Base-by-base conservation (phyloP, 2,888 invertebrate species). In the Eristalis arbustorum region DNA sequence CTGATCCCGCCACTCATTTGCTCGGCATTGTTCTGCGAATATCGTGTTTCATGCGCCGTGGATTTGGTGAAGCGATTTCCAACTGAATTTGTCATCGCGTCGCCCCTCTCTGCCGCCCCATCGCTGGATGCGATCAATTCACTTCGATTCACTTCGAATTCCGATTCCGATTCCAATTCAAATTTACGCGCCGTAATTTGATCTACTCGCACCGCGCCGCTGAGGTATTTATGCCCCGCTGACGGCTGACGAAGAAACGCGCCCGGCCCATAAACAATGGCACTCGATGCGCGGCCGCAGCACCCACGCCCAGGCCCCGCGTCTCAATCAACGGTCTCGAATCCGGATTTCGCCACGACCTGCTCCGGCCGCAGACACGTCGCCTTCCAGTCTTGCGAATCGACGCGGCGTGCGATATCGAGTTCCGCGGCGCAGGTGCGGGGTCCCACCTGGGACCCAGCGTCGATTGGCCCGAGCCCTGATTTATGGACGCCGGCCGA, bases 161-260 rank as follows among this genome's bases (percentile, higher is more conserved):
- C 63, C 71, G 57, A n/a, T n/a, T n/a, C n/a, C n/a, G n/a, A 83
- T 83, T 78, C 68, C 66, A 63, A 83, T 83, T 78, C 78, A 83
- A 83, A 83, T 83, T 66, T 18, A 77, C 67, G 68, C 62, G 37
- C 28, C 67, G 77, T 68, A 62, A 83, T 78, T 59, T 64, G 83
- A 83, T 83, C 78, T 11, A 14, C 18, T 37, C 18, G 63, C 56
- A 63, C 59, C 49, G n/a, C n/a, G n/a, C n/a, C n/a, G 22, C 11
- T 82, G 61, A 76, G 37, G 66, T 64, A 66, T 81, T 74, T 80
- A 68, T 74, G 22, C 57, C 68, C 68, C 25, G 49, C 49, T 49
- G 49, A 18, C 49, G 49, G n/a, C 49, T 49, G 49, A 18, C 49
- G 49, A 18, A 18, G 18, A 49, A 49, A 18, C 49, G 49, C 49